Percentiles rank a stretch among this genome's conserved stretches.
These are phyloP conservation scores for Itoplectis maculator DNA, from an alignment of 2,888 invertebrate genomes.

Conservation along the genomic window DNA sequence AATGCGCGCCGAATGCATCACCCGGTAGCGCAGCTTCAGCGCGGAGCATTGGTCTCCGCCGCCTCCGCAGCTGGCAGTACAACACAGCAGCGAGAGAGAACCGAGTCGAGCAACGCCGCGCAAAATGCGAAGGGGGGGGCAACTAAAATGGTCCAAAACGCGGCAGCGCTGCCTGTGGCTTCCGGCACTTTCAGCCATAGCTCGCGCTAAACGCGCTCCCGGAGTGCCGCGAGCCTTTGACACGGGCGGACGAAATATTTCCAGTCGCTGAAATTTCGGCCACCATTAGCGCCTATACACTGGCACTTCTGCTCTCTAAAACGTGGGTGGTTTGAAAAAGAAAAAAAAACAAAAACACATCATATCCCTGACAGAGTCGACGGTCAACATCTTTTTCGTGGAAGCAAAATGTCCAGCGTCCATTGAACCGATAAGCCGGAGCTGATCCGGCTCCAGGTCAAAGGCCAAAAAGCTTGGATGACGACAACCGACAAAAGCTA, in stretches of 20 bases:
- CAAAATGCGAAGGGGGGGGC: slow-evolving; percentile 35
- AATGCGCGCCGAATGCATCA: slow-evolving; percentile 57
- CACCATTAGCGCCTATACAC: slow-evolving; percentile 54
- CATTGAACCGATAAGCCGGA: no score
- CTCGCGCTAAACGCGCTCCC: slow-evolving; percentile 45
- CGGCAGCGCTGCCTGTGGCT: slow-evolving; percentile 61
- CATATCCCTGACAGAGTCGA: not conserved
- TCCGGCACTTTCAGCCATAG: slow-evolving; percentile 66
- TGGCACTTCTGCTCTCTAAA: slow-evolving; percentile 10
- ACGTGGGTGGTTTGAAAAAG: not conserved
- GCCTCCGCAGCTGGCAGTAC: not conserved
- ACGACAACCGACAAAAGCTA: not conserved
- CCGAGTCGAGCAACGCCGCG: not conserved
- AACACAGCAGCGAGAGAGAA: slow-evolving; percentile 31
- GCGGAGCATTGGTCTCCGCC: not conserved
- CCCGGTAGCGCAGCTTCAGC: no score
- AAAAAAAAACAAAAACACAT: no score
- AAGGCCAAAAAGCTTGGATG: not conserved
- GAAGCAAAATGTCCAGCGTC: not conserved
- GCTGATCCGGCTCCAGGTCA: not conserved
- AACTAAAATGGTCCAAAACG: slow-evolving; percentile 64
- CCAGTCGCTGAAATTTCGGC: slow-evolving; percentile 54
- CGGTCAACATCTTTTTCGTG: not conserved
- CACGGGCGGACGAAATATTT: slow-evolving; percentile 58
- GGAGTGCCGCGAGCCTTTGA: slow-evolving; percentile 56